phyloP scores from a whole-genome alignment of 2,113 vertebrate genomes.

The Odocoileus virginianus region DNA sequence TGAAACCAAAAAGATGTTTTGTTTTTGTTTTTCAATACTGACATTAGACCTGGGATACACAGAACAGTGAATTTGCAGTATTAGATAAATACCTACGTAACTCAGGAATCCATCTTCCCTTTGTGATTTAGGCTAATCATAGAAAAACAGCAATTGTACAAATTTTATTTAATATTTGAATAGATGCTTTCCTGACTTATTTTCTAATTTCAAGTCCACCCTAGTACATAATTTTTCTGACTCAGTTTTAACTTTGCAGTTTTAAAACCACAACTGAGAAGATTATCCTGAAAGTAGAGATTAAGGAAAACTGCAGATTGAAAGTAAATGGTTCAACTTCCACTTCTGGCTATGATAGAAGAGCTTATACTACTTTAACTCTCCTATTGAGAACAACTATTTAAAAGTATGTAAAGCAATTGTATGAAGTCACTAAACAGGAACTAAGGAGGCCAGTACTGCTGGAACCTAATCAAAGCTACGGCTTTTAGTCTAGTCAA shows the following conservation, averaged over 20 bases:
- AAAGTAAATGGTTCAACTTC: conserved; percentile 11
- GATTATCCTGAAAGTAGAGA: conserved; percentile 18
- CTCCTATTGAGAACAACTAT: not conserved
- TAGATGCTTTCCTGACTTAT: not conserved
- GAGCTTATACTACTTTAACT: conserved; percentile 8
- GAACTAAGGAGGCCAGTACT: not conserved
- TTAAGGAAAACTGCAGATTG: conserved; percentile 27
- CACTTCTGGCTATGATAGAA: conserved; percentile 20
- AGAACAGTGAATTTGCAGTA: not conserved
- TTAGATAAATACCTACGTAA: not conserved
- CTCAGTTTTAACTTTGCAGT: not conserved
- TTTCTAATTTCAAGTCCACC: conserved; percentile 19
- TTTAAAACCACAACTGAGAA: conserved; percentile 34
- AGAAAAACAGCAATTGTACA: not conserved
- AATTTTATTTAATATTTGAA: conserved; percentile 24
- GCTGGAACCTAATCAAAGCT: not conserved
- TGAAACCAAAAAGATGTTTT: not conserved
- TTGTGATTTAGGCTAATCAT: conserved; percentile 17
- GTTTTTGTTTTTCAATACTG: conserved; percentile 4
- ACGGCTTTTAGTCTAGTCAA: not conserved
- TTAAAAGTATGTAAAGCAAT: not conserved
- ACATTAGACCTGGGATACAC: not conserved
- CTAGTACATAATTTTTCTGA: not conserved
- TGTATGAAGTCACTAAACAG: not conserved
- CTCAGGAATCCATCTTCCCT: not conserved